phyloP scores from a whole-genome alignment of 1,140 invertebrate genomes.

The Drosophila burlai region DNA sequence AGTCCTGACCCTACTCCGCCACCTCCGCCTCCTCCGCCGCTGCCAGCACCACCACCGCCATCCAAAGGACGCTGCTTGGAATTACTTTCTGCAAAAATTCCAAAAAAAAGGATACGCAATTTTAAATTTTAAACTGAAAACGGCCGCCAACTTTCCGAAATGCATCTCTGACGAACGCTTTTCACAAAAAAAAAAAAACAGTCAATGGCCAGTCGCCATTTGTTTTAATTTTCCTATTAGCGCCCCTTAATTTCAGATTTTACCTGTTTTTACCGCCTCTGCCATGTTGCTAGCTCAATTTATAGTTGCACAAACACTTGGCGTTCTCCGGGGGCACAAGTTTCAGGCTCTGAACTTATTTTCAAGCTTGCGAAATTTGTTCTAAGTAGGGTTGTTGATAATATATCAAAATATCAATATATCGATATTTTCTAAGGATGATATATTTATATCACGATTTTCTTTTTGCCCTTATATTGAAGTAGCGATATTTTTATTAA shows the following conservation, averaged over 20 bases:
- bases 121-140: constrained; percentile 14
- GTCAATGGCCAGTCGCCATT: constrained; percentile 50
- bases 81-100: constrained; percentile 8
- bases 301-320: background rate
- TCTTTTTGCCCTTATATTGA: no score
- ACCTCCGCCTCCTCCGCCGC: background rate
- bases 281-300: constrained; percentile 41
- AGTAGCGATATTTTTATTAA: no score
- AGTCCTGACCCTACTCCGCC: constrained; percentile 16
- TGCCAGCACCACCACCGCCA: constrained; percentile 23
- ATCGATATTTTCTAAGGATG: no score
- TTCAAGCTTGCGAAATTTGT: constrained; percentile 19
- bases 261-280: constrained; percentile 70
- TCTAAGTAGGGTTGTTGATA: background rate
- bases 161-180: constrained; percentile 21
- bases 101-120: background rate
- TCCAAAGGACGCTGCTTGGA: constrained; percentile 40
- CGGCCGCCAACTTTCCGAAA: constrained; percentile 8
- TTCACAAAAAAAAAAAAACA: constrained; percentile 22
- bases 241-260: constrained; percentile 11
- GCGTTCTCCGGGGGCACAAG: constrained; percentile 9
- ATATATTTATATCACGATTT: no score
- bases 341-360: constrained; percentile 5
- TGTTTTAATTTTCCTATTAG: constrained; percentile 38
- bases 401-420: no score